Conservation (phyloP, 1,140 invertebrate genomes). For the Thereuonema tuberculata region DNA sequence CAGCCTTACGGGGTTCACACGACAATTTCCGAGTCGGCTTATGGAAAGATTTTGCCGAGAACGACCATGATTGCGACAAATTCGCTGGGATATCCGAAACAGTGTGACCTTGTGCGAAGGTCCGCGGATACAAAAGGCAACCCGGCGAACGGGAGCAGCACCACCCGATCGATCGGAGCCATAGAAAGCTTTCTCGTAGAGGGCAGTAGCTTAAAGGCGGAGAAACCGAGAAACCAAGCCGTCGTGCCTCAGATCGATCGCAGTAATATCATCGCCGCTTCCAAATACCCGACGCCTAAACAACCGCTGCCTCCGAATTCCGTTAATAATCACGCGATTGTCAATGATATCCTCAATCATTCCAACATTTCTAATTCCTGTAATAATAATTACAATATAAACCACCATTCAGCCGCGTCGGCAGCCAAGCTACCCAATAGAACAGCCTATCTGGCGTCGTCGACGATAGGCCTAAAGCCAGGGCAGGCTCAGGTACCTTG, state of each 20-base stretch:
- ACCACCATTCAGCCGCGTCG: too few relatives aligned
- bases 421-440: too few relatives aligned
- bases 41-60: too few relatives aligned
- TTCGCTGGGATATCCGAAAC: too few relatives aligned
- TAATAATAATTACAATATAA: too few relatives aligned
- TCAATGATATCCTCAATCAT: too few relatives aligned
- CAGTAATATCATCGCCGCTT: slow-evolving; percentile 49
- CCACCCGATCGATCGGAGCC: slow-evolving; percentile 34
- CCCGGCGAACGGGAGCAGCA: neutral
- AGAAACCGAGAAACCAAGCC: too few relatives aligned
- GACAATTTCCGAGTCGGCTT: too few relatives aligned
- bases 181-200: slow-evolving; percentile 40
- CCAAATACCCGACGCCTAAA: slow-evolving; percentile 59
- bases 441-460: neutral
- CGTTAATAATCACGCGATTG: neutral
- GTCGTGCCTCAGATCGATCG: slow-evolving; percentile 34
- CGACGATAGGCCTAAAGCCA: slow-evolving; percentile 20
- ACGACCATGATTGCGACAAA: too few relatives aligned
- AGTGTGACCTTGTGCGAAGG: too few relatives aligned
- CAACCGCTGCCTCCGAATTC: slow-evolving; percentile 22
- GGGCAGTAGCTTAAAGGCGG: slow-evolving; percentile 20
- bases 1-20: neutral
- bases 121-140: too few relatives aligned
- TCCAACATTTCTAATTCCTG: too few relatives aligned
- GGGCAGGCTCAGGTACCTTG: slow-evolving; percentile 33